These are phyloP conservation scores for Rhagium mordax DNA, from an alignment of 2,888 invertebrate genomes.

Conservation along the genomic window DNA sequence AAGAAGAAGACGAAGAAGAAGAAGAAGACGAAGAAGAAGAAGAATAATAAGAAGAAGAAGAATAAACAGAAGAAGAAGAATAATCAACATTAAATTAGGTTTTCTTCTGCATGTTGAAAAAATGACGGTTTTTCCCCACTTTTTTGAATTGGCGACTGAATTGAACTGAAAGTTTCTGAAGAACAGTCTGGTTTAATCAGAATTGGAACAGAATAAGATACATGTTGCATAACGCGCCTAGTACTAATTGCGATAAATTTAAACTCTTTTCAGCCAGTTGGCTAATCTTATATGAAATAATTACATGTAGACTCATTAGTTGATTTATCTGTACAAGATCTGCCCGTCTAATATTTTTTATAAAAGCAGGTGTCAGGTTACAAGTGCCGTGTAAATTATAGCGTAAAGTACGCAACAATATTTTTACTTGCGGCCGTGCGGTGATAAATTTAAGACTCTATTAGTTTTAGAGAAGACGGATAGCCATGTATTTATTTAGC, in stretches of 20 bases:
- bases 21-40: too few species aligned
- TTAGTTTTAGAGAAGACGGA: slow-evolving; percentile 10
- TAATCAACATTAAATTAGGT: too few species aligned
- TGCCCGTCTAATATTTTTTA: slow-evolving; percentile 53
- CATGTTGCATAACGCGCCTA: not conserved
- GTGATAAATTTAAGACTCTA: slow-evolving; percentile 34
- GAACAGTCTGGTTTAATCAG: too few species aligned
- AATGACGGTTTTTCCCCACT: too few species aligned
- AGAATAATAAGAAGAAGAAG: too few species aligned
- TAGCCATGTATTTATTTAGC: not conserved
- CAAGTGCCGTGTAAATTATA: slow-evolving; percentile 50
- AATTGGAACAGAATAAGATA: not conserved
- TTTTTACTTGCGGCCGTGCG: slow-evolving; percentile 36
- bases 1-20: too few species aligned
- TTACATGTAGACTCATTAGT: slow-evolving; percentile 52
- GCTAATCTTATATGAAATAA: slow-evolving; percentile 42
- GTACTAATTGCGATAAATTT: slow-evolving; percentile 8
- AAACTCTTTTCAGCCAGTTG: not conserved
- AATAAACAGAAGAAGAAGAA: too few species aligned
- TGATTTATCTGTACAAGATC: slow-evolving; percentile 51
- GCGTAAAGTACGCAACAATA: slow-evolving; percentile 44
- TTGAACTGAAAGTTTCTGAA: too few species aligned
- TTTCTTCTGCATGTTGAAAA: too few species aligned
- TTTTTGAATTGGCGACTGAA: too few species aligned
- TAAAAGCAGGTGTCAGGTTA: slow-evolving; percentile 51